Evolutionary conservation across 2,888 invertebrate genomes (phyloP).

Genomic region (Orthosia gracilis): DNA sequence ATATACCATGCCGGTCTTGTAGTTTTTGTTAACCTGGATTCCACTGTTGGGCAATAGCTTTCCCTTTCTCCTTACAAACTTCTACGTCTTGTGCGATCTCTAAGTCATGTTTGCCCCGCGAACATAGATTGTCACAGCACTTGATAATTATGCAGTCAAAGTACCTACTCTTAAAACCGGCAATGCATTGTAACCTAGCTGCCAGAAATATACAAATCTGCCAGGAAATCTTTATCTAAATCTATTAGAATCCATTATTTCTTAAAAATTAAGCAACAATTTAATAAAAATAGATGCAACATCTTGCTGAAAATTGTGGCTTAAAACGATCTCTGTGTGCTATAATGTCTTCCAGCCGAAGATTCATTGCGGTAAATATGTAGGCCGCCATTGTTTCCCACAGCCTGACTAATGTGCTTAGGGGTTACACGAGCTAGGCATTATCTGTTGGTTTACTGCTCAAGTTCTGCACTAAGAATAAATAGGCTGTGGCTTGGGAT

Average conservation of each 20-base stretch:
- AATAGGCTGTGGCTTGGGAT: neutral
- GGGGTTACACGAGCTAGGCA: constrained; percentile 31
- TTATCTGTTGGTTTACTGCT: constrained; percentile 38
- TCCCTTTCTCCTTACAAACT: too few relatives aligned
- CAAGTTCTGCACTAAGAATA: constrained; percentile 37
- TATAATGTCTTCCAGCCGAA: constrained; percentile 5
- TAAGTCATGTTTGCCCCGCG: too few relatives aligned
- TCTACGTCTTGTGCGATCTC: too few relatives aligned
- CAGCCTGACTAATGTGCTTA: constrained; percentile 34
- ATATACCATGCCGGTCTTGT: neutral
- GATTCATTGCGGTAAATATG: constrained; percentile 48
- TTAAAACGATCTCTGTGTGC: constrained; percentile 15
- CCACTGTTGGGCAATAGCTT: neutral
- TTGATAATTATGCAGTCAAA: too few relatives aligned
- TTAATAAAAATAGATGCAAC: neutral
- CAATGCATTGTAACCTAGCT: neutral
- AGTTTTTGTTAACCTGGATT: neutral
- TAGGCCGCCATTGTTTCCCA: constrained; percentile 41
- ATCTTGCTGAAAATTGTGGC: constrained; percentile 13
- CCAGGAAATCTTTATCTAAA: neutral
- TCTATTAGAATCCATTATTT: neutral
- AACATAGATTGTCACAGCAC: too few relatives aligned
- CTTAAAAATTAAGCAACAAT: neutral
- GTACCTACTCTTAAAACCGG: neutral
- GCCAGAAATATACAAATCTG: neutral